Evolutionary conservation across 2,113 vertebrate genomes (phyloP).

Genomic region (Acinonyx jubatus): DNA sequence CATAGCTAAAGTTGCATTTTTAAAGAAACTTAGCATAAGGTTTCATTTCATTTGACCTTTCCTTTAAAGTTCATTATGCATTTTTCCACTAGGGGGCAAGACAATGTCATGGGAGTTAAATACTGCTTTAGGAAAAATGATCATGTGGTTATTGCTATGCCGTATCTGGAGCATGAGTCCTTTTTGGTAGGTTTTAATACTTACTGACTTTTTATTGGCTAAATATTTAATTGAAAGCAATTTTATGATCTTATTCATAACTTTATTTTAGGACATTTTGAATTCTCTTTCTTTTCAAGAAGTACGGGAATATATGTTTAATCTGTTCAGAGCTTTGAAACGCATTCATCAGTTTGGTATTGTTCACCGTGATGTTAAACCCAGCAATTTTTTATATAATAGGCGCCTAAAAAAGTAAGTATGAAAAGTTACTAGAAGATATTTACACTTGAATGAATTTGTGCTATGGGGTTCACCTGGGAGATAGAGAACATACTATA

Average conservation of each 20-base stretch:
- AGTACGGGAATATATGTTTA: slow-evolving; percentile 95
- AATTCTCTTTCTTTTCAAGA: slow-evolving; percentile 93
- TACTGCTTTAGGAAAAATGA: slow-evolving; percentile 97
- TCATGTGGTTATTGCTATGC: slow-evolving; percentile 98
- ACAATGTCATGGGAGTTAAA: slow-evolving; percentile 97
- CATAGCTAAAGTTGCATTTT: background rate
- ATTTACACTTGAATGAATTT: background rate
- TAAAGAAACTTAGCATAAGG: background rate
- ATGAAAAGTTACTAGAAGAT: slow-evolving; percentile 35
- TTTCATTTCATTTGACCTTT: slow-evolving; percentile 51
- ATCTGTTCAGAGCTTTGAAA: slow-evolving; percentile 93
- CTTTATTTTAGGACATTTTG: slow-evolving; percentile 92
- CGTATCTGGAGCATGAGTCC: slow-evolving; percentile 95
- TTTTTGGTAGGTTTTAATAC: slow-evolving; percentile 90
- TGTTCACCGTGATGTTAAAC: slow-evolving; percentile 98
- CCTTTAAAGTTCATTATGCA: slow-evolving; percentile 42
- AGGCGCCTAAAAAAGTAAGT: slow-evolving; percentile 91
- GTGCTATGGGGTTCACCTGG: background rate
- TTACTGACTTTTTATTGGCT: slow-evolving; percentile 50
- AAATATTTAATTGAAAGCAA: slow-evolving; percentile 64
- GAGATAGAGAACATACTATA: background rate
- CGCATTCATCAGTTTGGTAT: slow-evolving; percentile 98
- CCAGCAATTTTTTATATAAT: slow-evolving; percentile 94
- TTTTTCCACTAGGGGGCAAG: slow-evolving; percentile 90
- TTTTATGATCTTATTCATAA: slow-evolving; percentile 58